These are phyloP conservation scores for Mus spretus DNA, from an alignment of 2,797 vertebrate genomes.

Conservation along the genomic window DNA sequence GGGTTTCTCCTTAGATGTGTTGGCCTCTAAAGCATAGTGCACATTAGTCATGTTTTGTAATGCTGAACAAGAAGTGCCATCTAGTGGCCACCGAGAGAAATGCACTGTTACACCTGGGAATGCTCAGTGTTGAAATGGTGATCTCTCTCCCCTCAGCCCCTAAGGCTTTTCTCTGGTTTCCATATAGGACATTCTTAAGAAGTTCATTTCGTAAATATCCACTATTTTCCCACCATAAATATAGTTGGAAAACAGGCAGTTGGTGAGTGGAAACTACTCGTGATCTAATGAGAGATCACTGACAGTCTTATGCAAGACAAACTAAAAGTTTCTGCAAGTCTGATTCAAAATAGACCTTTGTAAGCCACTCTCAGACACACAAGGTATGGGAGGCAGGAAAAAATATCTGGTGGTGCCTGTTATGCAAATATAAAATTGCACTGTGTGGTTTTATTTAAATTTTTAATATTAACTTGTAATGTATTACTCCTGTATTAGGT, in stretches of 20 bases:
- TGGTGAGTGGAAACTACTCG: conserved; percentile 15
- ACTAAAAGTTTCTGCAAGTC: conserved; percentile 10
- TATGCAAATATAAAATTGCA: not conserved
- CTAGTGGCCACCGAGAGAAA: conserved; percentile 79
- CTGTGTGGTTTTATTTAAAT: conserved; percentile 17
- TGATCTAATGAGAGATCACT: not conserved
- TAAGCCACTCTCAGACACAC: not conserved
- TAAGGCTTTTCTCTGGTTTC: conserved; percentile 15
- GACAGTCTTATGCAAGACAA: conserved; percentile 34
- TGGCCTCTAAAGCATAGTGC: conserved; percentile 3
- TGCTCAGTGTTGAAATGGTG: not conserved
- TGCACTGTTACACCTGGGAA: not conserved
- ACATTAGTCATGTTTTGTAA: not conserved
- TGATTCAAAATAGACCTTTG: conserved; percentile 3
- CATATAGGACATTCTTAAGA: conserved; percentile 26
- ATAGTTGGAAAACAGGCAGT: not conserved
- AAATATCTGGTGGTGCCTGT: not conserved
- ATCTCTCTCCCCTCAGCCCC: not conserved
- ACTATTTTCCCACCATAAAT: not conserved
- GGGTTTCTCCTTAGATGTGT: not conserved
- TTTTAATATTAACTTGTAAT: not conserved
- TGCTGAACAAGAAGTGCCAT: conserved; percentile 78
- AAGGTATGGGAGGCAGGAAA: not conserved
- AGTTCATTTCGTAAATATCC: conserved; percentile 39
- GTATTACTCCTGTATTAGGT: not conserved